phyloP scores from a whole-genome alignment of 2,888 invertebrate genomes.

The Pheosia tremula region DNA sequence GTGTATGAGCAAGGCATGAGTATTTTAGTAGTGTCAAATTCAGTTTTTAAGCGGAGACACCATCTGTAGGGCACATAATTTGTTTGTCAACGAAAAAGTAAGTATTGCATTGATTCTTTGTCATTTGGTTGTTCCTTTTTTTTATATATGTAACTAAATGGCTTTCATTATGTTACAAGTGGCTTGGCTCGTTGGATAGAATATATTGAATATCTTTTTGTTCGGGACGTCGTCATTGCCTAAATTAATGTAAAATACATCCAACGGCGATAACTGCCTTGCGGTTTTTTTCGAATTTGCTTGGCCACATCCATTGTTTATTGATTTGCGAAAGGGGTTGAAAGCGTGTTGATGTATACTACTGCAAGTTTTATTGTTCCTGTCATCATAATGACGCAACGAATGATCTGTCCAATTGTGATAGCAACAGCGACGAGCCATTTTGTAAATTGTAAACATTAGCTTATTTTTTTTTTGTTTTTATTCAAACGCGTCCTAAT shows the following conservation, averaged over 20 bases:
- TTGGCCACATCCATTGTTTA: conserved; percentile 76
- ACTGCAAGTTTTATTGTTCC: conserved; percentile 35
- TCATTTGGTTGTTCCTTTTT: too few relatives aligned
- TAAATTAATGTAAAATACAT: not conserved
- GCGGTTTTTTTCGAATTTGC: conserved; percentile 61
- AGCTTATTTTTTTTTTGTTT: conserved; percentile 47
- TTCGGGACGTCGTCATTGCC: not conserved
- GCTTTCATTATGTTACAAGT: not conserved
- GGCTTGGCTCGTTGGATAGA: not conserved
- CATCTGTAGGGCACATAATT: too few relatives aligned
- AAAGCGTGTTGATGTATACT: conserved; percentile 43
- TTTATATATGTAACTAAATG: too few relatives aligned
- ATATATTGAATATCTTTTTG: not conserved
- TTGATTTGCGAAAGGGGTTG: conserved; percentile 60
- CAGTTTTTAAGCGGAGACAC: too few relatives aligned
- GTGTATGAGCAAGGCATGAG: too few relatives aligned
- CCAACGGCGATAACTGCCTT: conserved; percentile 44
- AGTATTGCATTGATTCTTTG: too few relatives aligned
- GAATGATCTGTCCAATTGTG: conserved; percentile 36
- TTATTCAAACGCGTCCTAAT: conserved; percentile 61
- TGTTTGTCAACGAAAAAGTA: too few relatives aligned
- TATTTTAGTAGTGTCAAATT: too few relatives aligned
- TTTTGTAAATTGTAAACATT: conserved; percentile 48
- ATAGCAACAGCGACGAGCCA: conserved; percentile 41
- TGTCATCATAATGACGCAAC: conserved; percentile 43